A percentile compares a stretch with the other conserved stretches of the same genome.
Conservation (phyloP, 1,140 invertebrate genomes). For the Hylaeus volcanicus region DNA sequence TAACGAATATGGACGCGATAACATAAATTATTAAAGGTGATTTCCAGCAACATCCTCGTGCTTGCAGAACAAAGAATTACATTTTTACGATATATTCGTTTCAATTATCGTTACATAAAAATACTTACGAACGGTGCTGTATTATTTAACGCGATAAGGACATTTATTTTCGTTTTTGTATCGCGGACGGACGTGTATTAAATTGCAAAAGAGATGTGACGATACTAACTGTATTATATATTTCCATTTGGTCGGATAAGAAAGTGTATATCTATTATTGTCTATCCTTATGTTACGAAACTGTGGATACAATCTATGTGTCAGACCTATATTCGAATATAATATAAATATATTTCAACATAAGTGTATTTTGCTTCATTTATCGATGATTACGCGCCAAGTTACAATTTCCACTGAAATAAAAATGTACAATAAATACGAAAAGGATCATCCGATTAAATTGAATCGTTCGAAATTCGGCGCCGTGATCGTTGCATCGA, state of each 20-base stretch:
- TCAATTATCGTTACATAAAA: neutral
- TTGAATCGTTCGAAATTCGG: neutral
- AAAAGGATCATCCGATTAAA: neutral
- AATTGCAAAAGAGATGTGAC: neutral
- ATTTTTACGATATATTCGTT: neutral
- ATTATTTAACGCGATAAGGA: neutral
- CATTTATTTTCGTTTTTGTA: neutral
- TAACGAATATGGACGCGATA: neutral
- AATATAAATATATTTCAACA: conserved; percentile 69
- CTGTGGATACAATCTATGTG: conserved; percentile 54
- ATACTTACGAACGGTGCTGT: conserved; percentile 14
- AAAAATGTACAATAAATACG: neutral
- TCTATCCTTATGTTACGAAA: conserved; percentile 53
- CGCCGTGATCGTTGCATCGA: neutral
- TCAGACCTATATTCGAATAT: conserved; percentile 58
- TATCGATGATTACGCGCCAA: neutral
- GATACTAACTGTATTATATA: conserved; percentile 25
- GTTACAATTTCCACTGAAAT: neutral
- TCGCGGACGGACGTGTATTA: neutral
- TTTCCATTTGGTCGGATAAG: conserved; percentile 44
- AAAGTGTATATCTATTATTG: conserved; percentile 50
- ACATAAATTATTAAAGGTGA: neutral
- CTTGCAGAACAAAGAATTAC: neutral
- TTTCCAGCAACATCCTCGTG: neutral
- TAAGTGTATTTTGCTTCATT: conserved; percentile 26